Conservation (phyloP, 2,888 invertebrate genomes). For the Cataglyphis rosenhaueri region DNA sequence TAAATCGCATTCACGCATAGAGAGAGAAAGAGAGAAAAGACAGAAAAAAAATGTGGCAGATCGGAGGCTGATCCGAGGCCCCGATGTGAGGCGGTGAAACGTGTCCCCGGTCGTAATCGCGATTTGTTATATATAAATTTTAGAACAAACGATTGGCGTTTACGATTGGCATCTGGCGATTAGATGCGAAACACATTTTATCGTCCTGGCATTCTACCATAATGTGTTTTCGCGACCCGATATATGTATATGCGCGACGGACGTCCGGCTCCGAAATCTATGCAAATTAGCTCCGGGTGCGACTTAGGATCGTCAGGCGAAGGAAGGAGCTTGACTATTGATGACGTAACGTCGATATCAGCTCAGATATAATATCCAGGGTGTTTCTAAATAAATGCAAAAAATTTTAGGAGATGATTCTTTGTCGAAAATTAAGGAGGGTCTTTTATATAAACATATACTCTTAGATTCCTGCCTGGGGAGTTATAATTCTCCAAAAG, state of each 20-base stretch:
- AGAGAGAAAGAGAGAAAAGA: not conserved
- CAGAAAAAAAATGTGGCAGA: not conserved
- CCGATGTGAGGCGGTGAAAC: slow-evolving; percentile 36
- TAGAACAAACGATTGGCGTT: slow-evolving; percentile 32
- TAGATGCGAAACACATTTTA: slow-evolving; percentile 32
- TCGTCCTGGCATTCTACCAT: not conserved
- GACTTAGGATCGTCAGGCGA: not conserved
- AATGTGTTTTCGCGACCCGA: not conserved
- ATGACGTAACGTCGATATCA: not conserved
- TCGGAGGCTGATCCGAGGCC: slow-evolving; percentile 51
- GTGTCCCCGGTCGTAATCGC: slow-evolving; percentile 59
- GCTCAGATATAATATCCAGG: not conserved
- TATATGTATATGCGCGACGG: too few relatives aligned
- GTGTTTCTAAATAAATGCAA: too few relatives aligned
- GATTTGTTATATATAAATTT: slow-evolving; percentile 55
- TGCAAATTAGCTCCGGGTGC: slow-evolving; percentile 24
- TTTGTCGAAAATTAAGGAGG: too few relatives aligned
- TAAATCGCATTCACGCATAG: slow-evolving; percentile 61
- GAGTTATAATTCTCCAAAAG: too few relatives aligned
- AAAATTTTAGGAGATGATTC: too few relatives aligned
- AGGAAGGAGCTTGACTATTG: not conserved
- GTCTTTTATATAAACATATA: too few relatives aligned
- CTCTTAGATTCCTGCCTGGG: too few relatives aligned
- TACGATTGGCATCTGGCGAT: slow-evolving; percentile 39
- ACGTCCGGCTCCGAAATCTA: slow-evolving; percentile 4